These are phyloP conservation scores for Epirrita christyi DNA, from an alignment of 2,888 invertebrate genomes.

Conservation along the genomic window DNA sequence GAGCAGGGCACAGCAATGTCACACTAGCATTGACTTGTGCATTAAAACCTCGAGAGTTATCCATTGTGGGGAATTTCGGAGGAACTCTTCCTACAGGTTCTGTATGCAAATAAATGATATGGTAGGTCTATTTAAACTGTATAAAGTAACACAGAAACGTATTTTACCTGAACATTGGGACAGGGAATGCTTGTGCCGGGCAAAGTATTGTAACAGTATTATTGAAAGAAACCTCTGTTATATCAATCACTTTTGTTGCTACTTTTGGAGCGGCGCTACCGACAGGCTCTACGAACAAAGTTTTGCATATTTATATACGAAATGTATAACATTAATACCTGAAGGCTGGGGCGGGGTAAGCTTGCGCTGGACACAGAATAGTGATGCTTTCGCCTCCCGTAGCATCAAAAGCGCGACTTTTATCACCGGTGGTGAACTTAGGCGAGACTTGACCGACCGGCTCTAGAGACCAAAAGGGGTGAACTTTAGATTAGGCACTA, in stretches of 20 bases:
- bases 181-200: slow-evolving; percentile 87
- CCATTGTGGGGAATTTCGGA: slow-evolving; percentile 90
- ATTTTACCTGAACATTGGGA: slow-evolving; percentile 88
- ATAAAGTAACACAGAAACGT: slow-evolving; percentile 19
- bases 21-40: slow-evolving; percentile 81
- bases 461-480: slow-evolving; percentile 70
- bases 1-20: slow-evolving; percentile 88
- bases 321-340: slow-evolving; percentile 68
- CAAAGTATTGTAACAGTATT: slow-evolving; percentile 82
- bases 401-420: slow-evolving; percentile 87
- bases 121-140: slow-evolving; percentile 18
- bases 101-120: slow-evolving; percentile 54
- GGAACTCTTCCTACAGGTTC: slow-evolving; percentile 86
- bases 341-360: slow-evolving; percentile 88
- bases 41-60: slow-evolving; percentile 85
- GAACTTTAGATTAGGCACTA: slow-evolving; percentile 19
- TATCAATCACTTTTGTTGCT: slow-evolving; percentile 82
- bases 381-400: slow-evolving; percentile 76
- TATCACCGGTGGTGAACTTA: slow-evolving; percentile 86
- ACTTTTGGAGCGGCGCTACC: slow-evolving; percentile 89
- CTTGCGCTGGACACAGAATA: slow-evolving; percentile 90
- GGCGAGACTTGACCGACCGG: slow-evolving; percentile 89
- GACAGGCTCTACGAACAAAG: slow-evolving; percentile 85
- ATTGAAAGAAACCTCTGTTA: slow-evolving; percentile 65
- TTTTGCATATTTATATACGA: slow-evolving; percentile 20